Evolutionary conservation across 2,113 vertebrate genomes (phyloP).

Genomic region (Otis tarda): DNA sequence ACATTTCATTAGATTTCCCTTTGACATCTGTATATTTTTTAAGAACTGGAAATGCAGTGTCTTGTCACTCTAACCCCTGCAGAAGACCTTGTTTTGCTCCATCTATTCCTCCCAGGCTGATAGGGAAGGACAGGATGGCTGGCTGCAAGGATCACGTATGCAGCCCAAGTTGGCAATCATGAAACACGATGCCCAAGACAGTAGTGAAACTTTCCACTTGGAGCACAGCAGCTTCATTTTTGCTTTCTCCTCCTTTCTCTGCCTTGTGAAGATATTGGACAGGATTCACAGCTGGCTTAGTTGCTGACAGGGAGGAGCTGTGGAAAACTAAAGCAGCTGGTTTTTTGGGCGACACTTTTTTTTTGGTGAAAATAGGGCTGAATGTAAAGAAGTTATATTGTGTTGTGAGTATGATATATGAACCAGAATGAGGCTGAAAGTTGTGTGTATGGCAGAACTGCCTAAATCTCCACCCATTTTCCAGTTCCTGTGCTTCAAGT

Average conservation of each 20-base stretch:
- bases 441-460: not conserved
- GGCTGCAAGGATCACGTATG: not conserved
- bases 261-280: not conserved
- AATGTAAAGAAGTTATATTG: not conserved
- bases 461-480: not conserved
- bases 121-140: not conserved
- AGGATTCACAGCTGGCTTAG: not conserved
- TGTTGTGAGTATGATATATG: not conserved
- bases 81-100: slow-evolving; percentile 23
- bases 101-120: not conserved
- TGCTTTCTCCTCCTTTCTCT: not conserved
- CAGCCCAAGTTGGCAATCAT: not conserved
- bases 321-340: not conserved
- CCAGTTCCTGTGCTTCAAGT: not conserved
- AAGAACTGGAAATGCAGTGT: not conserved
- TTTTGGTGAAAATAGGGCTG: not conserved
- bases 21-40: not conserved
- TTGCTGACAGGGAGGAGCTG: not conserved
- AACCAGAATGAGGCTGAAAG: not conserved
- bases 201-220: not conserved
- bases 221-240: not conserved
- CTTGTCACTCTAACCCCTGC: not conserved
- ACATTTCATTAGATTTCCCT: not conserved
- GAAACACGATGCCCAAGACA: not conserved
- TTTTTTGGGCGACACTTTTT: not conserved